Evolutionary conservation across 2,888 invertebrate genomes (phyloP).

Genomic region (Itoplectis maculator): DNA sequence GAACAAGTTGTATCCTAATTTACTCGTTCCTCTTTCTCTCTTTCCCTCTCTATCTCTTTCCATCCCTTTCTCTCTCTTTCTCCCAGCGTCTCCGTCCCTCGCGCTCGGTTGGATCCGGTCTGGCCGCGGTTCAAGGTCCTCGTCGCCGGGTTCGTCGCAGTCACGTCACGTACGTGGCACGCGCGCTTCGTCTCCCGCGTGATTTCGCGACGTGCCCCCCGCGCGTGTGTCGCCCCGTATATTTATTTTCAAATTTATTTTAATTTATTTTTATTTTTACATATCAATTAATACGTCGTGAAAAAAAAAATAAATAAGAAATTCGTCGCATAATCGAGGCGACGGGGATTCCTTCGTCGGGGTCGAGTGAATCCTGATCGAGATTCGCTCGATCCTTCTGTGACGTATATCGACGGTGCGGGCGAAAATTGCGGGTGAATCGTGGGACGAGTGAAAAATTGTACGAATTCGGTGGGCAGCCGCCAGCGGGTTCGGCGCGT

Average conservation of each 20-base stretch:
- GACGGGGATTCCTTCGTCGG: no score
- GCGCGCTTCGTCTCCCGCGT: conserved; percentile 63
- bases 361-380: no score
- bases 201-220: conserved; percentile 54
- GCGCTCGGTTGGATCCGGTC: conserved; percentile 60
- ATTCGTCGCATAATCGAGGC: no score
- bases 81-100: conserved; percentile 32
- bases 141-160: conserved; percentile 55
- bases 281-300: no score
- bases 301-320: no score
- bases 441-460: conserved; percentile 45
- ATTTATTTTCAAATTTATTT: no score
- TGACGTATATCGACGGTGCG: no score
- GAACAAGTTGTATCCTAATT: conserved; percentile 69
- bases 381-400: no score
- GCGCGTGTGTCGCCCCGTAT: background rate
- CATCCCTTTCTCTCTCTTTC: conserved; percentile 37
- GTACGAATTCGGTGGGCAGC: conserved; percentile 50
- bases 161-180: conserved; percentile 68
- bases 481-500: conserved; percentile 40
- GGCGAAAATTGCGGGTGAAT: background rate
- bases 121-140: conserved; percentile 66
- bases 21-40: conserved; percentile 62
- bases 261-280: no score
- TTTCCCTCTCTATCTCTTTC: conserved; percentile 44